Base-by-base conservation (phyloP, 2,888 invertebrate species). In the Lasioglossum oenotherae region DNA sequence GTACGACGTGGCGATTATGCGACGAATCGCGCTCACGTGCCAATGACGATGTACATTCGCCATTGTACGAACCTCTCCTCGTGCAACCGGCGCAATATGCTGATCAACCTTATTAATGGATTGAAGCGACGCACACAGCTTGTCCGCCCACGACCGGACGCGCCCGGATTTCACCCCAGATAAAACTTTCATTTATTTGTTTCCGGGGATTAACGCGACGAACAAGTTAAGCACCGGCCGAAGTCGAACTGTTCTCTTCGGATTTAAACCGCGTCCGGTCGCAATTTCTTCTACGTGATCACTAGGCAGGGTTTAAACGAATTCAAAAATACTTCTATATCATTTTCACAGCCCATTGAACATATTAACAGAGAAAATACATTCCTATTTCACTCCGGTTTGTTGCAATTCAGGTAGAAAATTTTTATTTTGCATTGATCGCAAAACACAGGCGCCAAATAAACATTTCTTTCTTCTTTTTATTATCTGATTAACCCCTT, bases 1-100 rank as follows among this genome's bases (percentile, higher is more conserved):
- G 69, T 85, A 87, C 81, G 86, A 86, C 86, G 87, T 85, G 84
- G 84, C 89, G 91, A 91, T 91, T 91, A 89, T 87, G 85, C 87
- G 84, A 78, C 87, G 87, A 88, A 89, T 89, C 86, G 84, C 75
- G 78, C 82, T 82, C 84, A 86, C 87, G 80, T 83, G 81, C 83
- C 77, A 75, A 88, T 88, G 82, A 81, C 84, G 84, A 84, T 86
- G 78, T 60, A 79, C 83, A 74, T 60, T n/a, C 76, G 77, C 78
- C 78, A 85, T 87, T 82, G 77, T 85, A 80, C 76, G 82, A 75
- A 38, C 74, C 74, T 85, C 82, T 84, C 87, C 82, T 80, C 78
- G 57, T 53, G 53, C 72, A 38, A 72, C 35, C 64, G n/a, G 31
- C 44, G 80, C 82, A 79, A 74, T 78, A 86, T 76, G 82, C 74